Conservation (phyloP, 2,113 vertebrate genomes). For the Chaenocephalus aceratus region DNA sequence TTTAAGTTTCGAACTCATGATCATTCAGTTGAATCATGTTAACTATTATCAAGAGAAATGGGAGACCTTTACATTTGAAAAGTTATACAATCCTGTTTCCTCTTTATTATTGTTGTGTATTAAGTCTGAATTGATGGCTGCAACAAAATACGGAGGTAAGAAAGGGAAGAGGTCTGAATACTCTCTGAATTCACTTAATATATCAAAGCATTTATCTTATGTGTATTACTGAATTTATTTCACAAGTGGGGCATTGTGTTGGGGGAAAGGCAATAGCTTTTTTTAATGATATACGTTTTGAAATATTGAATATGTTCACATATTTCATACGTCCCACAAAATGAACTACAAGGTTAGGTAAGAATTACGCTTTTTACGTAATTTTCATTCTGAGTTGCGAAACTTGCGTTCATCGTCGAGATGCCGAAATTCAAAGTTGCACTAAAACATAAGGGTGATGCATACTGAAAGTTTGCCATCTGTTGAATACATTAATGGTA, state of each 20-base stretch:
- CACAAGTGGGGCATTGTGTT: too few relatives aligned
- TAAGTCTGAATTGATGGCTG: neutral
- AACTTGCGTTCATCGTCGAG: constrained; percentile 1
- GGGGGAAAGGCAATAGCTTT: too few relatives aligned
- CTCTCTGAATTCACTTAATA: neutral
- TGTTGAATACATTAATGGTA: neutral
- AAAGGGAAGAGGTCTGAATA: neutral
- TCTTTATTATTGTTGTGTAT: neutral
- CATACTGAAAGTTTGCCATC: too few relatives aligned
- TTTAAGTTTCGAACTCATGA: too few relatives aligned
- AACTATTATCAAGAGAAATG: too few relatives aligned
- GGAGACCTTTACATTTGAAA: neutral
- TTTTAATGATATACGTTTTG: too few relatives aligned
- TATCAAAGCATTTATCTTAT: too few relatives aligned
- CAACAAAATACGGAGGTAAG: neutral
- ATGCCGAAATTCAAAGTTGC: neutral
- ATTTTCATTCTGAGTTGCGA: too few relatives aligned
- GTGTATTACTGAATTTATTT: too few relatives aligned
- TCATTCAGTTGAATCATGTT: too few relatives aligned
- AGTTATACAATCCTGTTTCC: neutral
- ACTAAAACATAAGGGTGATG: neutral
- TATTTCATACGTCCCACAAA: neutral
- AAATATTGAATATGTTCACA: neutral
- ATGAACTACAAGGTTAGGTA: too few relatives aligned
- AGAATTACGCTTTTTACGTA: too few relatives aligned